Conservation (phyloP, 2,113 vertebrate genomes). For the Sinocyclocheilus anshuiensis region DNA sequence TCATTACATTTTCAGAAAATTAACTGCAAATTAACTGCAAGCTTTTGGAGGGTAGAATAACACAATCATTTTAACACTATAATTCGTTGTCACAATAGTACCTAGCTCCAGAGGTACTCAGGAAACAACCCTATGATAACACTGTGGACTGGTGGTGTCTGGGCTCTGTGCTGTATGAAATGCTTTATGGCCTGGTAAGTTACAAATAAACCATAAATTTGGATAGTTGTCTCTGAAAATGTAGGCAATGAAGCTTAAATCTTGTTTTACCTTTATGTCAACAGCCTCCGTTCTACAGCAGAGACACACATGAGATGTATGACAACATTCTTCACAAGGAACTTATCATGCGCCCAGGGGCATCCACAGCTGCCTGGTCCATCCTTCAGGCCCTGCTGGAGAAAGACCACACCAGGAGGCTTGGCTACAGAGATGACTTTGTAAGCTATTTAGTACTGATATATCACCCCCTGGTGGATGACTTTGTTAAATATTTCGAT, state of each 20-base stretch:
- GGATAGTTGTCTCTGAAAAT: neutral
- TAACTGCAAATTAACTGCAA: neutral
- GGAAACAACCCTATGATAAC: conserved; percentile 96
- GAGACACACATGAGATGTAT: conserved; percentile 97
- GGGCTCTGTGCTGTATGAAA: conserved; percentile 96
- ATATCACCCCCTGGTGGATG: conserved; percentile 48
- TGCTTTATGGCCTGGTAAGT: conserved; percentile 95
- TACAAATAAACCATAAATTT: neutral
- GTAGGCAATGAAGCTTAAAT: conserved; percentile 12
- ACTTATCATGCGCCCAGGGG: conserved; percentile 84
- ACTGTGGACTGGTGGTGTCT: conserved; percentile 99
- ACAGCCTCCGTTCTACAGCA: conserved; percentile 97
- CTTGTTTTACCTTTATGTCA: neutral
- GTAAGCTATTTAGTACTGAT: conserved; percentile 72
- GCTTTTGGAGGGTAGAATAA: neutral
- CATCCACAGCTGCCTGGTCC: conserved; percentile 88
- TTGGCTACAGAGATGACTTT: conserved; percentile 92
- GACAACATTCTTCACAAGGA: conserved; percentile 97
- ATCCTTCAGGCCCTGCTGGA: conserved; percentile 92
- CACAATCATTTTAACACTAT: neutral
- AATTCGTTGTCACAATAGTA: conserved; percentile 75
- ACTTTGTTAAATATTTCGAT: neutral
- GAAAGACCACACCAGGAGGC: conserved; percentile 88
- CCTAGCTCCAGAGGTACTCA: conserved; percentile 95
- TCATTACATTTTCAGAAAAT: neutral